A percentile compares a stretch with the other conserved stretches of the same genome.
These are phyloP conservation scores for Scatophagus argus DNA, from an alignment of 2,113 vertebrate species.

Conservation along the genomic window DNA sequence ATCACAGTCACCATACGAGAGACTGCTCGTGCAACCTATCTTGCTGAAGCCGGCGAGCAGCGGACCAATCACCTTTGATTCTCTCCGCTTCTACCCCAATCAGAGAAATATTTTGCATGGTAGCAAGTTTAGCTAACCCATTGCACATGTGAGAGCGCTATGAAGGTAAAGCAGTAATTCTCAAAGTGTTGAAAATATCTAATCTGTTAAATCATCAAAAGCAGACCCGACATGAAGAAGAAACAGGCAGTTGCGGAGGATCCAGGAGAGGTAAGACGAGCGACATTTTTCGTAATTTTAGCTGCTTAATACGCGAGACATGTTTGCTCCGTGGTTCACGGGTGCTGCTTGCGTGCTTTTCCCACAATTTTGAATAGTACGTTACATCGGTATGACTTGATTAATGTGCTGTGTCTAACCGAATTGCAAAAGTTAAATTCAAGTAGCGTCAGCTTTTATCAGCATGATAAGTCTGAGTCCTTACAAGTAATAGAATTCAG, in stretches of 20 bases:
- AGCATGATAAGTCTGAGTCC: not conserved
- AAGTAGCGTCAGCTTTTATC: not conserved
- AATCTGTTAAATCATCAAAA: rapidly evolving
- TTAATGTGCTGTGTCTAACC: not conserved
- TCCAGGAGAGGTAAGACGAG: constrained; percentile 46
- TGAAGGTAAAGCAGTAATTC: not conserved
- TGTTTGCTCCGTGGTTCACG: not conserved
- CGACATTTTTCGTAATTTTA: not conserved
- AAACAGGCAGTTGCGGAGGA: constrained; percentile 26
- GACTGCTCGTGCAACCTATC: constrained; percentile 67
- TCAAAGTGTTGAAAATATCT: not conserved
- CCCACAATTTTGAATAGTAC: not conserved
- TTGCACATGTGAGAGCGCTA: constrained; percentile 71
- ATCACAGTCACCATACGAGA: not conserved
- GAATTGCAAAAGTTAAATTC: not conserved
- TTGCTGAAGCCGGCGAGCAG: not conserved
- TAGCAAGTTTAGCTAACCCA: constrained; percentile 52
- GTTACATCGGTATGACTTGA: not conserved
- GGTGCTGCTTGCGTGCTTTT: not conserved
- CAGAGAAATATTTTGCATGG: not conserved
- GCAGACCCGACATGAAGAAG: constrained; percentile 64
- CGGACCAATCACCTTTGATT: constrained; percentile 50
- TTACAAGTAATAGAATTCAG: not conserved
- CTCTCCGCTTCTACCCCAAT: constrained; percentile 24
- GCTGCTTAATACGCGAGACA: not conserved